These are phyloP conservation scores for Scomberomorus guttatus DNA, from an alignment of 2,797 vertebrate genomes.

Conservation along the genomic window DNA sequence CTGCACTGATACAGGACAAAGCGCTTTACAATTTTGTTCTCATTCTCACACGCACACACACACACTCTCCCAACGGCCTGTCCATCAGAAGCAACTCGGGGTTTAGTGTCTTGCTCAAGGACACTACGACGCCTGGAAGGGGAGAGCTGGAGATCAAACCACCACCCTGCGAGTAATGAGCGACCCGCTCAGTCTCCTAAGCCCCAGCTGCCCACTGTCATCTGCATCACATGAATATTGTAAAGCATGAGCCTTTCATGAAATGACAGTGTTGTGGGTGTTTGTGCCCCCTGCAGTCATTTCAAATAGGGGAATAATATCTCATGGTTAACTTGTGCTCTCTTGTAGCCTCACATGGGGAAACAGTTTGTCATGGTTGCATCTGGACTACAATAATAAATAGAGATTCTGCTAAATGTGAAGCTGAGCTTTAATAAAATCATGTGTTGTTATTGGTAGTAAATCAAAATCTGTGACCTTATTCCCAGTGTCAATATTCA, in stretches of 20 bases:
- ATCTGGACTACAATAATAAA: background rate
- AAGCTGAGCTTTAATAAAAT: background rate
- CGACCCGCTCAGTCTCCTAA: no score
- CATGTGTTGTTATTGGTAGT: background rate
- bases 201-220: background rate
- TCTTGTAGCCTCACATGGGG: slow-evolving; percentile 1
- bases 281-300: slow-evolving; percentile 2
- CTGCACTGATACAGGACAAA: no score
- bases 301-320: background rate
- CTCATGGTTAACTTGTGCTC: slow-evolving; percentile 25
- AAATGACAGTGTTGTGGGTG: background rate
- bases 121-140: no score
- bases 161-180: no score
- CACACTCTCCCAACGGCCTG: no score
- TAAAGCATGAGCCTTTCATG: background rate
- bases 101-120: no score
- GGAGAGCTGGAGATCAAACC: no score
- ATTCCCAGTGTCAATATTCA: background rate
- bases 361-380: background rate
- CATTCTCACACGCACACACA: no score
- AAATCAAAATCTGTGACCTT: background rate
- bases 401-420: background rate
- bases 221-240: background rate
- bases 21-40: no score
- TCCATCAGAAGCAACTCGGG: no score